Conservation (phyloP, 2,888 invertebrate genomes). For the Troides oblongomaculatus region DNA sequence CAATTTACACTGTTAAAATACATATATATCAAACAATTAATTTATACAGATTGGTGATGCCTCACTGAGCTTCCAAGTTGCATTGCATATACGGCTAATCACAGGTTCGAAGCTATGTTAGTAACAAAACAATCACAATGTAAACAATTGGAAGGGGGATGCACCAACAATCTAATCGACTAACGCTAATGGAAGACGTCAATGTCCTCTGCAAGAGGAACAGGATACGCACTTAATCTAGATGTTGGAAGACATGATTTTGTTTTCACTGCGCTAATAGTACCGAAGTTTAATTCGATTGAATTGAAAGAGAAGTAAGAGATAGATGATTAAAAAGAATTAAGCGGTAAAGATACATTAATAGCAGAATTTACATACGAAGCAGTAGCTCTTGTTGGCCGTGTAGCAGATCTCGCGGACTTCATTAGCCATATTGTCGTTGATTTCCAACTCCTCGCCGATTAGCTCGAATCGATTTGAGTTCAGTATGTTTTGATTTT, state of each 20-base stretch:
- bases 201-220: constrained; percentile 49
- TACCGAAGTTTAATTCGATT: constrained; percentile 48
- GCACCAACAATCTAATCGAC: constrained; percentile 53
- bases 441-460: constrained; percentile 66
- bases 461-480: constrained; percentile 65
- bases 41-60: constrained; percentile 46
- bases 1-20: constrained; percentile 59
- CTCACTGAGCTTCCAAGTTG: constrained; percentile 42
- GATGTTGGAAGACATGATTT: constrained; percentile 77
- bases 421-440: constrained; percentile 81
- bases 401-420: constrained; percentile 78
- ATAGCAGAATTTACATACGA: constrained; percentile 73
- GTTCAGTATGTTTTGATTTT: constrained; percentile 71
- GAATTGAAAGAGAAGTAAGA: constrained; percentile 32
- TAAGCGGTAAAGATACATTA: constrained; percentile 37
- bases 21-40: constrained; percentile 51
- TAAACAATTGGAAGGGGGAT: constrained; percentile 38
- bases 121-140: constrained; percentile 46
- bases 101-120: constrained; percentile 37
- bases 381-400: constrained; percentile 56
- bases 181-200: constrained; percentile 76
- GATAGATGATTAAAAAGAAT: constrained; percentile 40
- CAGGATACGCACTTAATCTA: constrained; percentile 62
- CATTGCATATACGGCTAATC: constrained; percentile 44
- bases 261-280: constrained; percentile 73